Base-by-base conservation (phyloP, 2,888 invertebrate genomes). In the Stegophylla sp. region DNA sequence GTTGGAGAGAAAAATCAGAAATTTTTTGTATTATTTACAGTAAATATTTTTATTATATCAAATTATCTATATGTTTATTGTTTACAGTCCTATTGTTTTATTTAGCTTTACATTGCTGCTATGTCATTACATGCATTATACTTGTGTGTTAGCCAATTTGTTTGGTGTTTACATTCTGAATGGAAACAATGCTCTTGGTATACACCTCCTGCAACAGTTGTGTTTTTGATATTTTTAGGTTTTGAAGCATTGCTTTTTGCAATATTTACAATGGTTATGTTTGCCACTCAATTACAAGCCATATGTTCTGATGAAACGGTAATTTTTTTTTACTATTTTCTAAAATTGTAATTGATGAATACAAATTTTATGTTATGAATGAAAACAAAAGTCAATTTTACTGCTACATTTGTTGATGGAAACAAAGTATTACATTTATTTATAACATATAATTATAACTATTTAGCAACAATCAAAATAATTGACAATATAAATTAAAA, bases 1-100 rank as follows among this genome's bases (percentile, higher is more conserved):
- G 97, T 99, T 2, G 99, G 99, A 26, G 98, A 98, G 88, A 96
- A 94, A 86, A 99, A 99, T 89, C 99, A 99, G 89, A 99, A 99
- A 88, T 99, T 94, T 88, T 99, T 99, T 89, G 97, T 99, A 82
- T 90, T 99, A 79, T 99, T 99, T 88, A 97, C 97, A 83, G 97
- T 97, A 34, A 34, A 88, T 91, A 92, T 90, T 82, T 61, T 20
- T 48, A 45, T 43, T 61, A n/a, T 1, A 51, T n/a, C 53, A 23
- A n/a, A n/a, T n/a, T 56, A 41, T 10, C 26, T 45, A 61, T 75
- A n/a, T 26, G 5, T n/a, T 15, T 45, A 75, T 23, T 83, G 12
- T 79, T 73, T 43, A 53, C 77, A 61, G 56, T 81, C 12, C 20
- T 56, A 12, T 23, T 69, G 3, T 73, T 3, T 23, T 75, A 23